These are phyloP conservation scores for Drosophila oshimai DNA, from an alignment of 1,140 invertebrate genomes.

Conservation along the genomic window DNA sequence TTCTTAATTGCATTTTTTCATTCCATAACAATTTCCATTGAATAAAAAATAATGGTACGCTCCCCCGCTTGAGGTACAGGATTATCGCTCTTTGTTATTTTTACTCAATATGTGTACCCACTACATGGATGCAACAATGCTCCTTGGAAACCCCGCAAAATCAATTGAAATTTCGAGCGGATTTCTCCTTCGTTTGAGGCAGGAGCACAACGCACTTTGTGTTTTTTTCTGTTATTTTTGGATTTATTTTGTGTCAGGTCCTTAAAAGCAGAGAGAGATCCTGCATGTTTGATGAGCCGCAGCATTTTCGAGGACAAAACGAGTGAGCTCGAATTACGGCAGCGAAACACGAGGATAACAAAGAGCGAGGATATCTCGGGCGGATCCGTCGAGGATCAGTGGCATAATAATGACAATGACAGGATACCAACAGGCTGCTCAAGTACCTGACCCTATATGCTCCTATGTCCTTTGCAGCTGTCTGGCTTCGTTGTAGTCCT, in stretches of 20 bases:
- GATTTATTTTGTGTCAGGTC: constrained; percentile 22
- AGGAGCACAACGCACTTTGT: constrained; percentile 9
- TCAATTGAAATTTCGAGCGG: constrained; percentile 8
- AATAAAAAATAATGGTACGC: background rate
- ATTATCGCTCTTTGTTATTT: background rate
- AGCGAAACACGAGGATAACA: background rate
- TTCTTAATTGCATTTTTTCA: background rate
- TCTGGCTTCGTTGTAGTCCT: constrained; percentile 22
- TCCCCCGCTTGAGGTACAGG: background rate
- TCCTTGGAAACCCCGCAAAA: background rate
- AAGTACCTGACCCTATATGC: constrained; percentile 46
- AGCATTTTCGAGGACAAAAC: background rate
- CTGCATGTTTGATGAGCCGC: background rate
- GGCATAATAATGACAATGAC: constrained; percentile 23
- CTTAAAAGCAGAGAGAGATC: constrained; percentile 8
- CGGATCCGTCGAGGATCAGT: constrained; percentile 28
- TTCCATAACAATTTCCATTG: background rate
- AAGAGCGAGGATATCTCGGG: constrained; percentile 12
- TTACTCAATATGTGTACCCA: background rate
- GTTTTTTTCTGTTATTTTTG: background rate
- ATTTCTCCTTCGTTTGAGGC: constrained; percentile 11
- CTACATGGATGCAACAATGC: constrained; percentile 22
- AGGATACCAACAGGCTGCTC: constrained; percentile 25
- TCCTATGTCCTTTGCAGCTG: constrained; percentile 41
- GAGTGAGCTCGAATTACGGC: constrained; percentile 56